A percentile compares a stretch with the other conserved stretches of the same genome.
Conservation (phyloP, 1,140 invertebrate species). For the Paralvinella palmiformis region DNA sequence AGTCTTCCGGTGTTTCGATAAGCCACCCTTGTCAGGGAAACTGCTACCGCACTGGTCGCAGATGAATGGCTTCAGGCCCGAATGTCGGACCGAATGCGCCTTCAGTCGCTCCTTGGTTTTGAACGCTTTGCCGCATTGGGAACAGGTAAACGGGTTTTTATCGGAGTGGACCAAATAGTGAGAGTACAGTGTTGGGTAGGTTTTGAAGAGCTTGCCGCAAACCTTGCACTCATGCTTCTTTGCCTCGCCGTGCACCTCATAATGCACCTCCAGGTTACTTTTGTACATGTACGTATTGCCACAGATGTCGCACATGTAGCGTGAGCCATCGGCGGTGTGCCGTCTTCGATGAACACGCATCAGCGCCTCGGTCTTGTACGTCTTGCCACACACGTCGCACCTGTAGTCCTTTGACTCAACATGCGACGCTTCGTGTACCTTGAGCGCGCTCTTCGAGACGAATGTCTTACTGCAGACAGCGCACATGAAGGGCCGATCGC, state of each 20-base stretch:
- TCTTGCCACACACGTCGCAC: constrained; percentile 36
- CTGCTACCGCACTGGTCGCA: constrained; percentile 54
- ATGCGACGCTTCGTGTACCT: constrained; percentile 56
- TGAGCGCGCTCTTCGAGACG: constrained; percentile 79
- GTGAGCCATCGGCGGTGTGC: constrained; percentile 30
- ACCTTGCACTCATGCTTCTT: constrained; percentile 28
- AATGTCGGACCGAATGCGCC: constrained; percentile 55
- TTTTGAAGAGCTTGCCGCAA: constrained; percentile 41
- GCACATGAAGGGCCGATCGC: constrained; percentile 71
- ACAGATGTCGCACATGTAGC: constrained; percentile 44
- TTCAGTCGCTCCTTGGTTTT: constrained; percentile 55
- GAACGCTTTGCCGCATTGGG: constrained; percentile 58
- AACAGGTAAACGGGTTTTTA: constrained; percentile 53
- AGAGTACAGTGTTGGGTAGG: constrained; percentile 37
- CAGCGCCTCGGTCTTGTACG: constrained; percentile 34
- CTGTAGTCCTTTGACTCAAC: constrained; percentile 24
- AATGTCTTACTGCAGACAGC: constrained; percentile 68
- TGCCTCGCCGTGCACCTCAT: constrained; percentile 31
- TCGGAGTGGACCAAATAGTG: constrained; percentile 55
- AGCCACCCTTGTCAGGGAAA: constrained; percentile 45
- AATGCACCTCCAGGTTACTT: constrained; percentile 35
- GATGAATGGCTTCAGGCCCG: constrained; percentile 53
- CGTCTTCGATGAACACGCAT: constrained; percentile 34
- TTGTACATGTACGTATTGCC: constrained; percentile 42
- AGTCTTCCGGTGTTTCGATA: constrained; percentile 43